Conservation (phyloP, 2,888 invertebrate genomes). For the Phaonia tiefii region DNA sequence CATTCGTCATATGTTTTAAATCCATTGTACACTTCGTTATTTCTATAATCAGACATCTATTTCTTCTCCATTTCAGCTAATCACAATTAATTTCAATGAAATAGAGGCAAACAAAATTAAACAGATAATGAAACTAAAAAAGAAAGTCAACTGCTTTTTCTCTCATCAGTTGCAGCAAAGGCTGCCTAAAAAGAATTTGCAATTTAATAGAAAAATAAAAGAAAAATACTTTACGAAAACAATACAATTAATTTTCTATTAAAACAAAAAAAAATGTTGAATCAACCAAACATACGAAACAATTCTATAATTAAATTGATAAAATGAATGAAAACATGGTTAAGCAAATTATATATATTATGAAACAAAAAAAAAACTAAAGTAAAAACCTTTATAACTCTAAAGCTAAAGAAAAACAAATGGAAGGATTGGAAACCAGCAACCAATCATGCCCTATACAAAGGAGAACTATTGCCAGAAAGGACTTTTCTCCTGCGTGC, state of each 20-base stretch:
- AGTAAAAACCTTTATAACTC: constrained; percentile 22
- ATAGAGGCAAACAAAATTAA: constrained; percentile 48
- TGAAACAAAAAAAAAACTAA: constrained; percentile 47
- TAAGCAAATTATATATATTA: constrained; percentile 38
- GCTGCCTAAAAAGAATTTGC: constrained; percentile 39
- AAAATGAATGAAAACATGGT: constrained; percentile 52
- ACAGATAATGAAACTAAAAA: constrained; percentile 42
- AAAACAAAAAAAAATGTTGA: constrained; percentile 50
- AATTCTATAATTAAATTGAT: constrained; percentile 47
- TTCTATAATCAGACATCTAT: not conserved
- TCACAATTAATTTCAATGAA: constrained; percentile 58
- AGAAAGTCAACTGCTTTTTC: constrained; percentile 54
- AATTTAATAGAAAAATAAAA: constrained; percentile 57
- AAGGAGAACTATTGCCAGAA: constrained; percentile 5
- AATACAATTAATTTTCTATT: constrained; percentile 59
- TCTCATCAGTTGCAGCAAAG: constrained; percentile 51
- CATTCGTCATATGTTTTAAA: no score
- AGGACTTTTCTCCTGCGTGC: constrained; percentile 26
- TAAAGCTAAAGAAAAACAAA: constrained; percentile 14
- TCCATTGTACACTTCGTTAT: no score
- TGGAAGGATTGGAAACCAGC: not conserved
- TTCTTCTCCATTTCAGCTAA: constrained; percentile 60
- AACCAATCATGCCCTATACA: constrained; percentile 3
- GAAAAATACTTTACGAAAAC: constrained; percentile 39
- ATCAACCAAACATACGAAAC: constrained; percentile 22